Evolutionary conservation across 2,797 vertebrate genomes (phyloP), one percentile per base, ranked within the genome.

Genomic region (Eulemur coronatus): DNA sequence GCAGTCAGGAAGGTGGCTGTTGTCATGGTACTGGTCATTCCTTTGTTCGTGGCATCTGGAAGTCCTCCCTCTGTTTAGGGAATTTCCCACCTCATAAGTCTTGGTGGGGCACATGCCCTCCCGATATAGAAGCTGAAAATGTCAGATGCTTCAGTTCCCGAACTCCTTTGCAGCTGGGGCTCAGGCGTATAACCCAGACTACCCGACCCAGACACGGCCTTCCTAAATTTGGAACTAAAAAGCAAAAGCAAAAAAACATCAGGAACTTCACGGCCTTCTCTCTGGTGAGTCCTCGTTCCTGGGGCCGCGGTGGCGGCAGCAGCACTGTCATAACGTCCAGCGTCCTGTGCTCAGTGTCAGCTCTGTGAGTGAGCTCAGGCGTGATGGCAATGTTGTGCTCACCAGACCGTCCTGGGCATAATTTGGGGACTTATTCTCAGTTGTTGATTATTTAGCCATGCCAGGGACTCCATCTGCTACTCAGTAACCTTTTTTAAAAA

Each of bases 31-130:
- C 13, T 61, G 91, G 73, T 57, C 46, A 70, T 41, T 61, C 65
- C 89, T 93, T 81, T 50, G 50, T 41, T 93, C 70, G 2, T 14
- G 75, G 75, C 91, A 94, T 92, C 95, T 95, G 96, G 94, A 95
- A 84, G 46, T 30, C 50, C 14, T 96, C 91, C 94, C 75, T 67
- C 13, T 17, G 24, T 43, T 84, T 69, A 55, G 93, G 82, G 94
- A 94, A 95, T 89, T 89, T 91, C 86, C 76, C 70, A 91, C 41
- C 70, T 96, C 82, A 7, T 82, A 73, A 79, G n/a, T 90, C 78
- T 87, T 87, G 33, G 33, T 57, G 61, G 75, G 67, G 43, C 59
- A 38, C 2, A 3, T 79, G 57, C 30, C 35, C 50, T 72, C 35
- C 69, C 26, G 4, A 3, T 69, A 61, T 17, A 78, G 91, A 94